Evolutionary conservation across 1,140 invertebrate genomes (phyloP), one percentile per base, ranked within the genome.

Genomic region (Odontomachus brunneus): DNA sequence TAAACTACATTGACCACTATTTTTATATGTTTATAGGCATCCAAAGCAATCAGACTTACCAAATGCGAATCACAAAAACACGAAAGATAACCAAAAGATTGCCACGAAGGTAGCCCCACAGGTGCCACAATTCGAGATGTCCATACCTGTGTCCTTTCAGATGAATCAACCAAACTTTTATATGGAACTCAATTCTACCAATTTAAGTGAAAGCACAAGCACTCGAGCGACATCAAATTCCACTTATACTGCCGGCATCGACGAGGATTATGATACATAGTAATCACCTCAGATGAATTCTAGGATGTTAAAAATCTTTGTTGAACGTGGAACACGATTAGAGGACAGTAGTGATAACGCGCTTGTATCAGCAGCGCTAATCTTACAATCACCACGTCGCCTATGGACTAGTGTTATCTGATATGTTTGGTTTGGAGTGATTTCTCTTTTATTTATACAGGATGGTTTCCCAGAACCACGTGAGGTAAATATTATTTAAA

Each of bases 191-290:
- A 93, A 94, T 83, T 91, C 92, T 75, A 87, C 90, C 49, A 92
- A 91, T 84, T 59, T 90, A 57, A 90, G 83, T 82, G 88, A 78
- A 71, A 89, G 88, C 48, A 49, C 85, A 48, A 85, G 80, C 55
- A 91, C 91, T 81, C 90, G 91, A 55, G 78, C 91, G 44, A 92
- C 91, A 51, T 89, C 91, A 48, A 93, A 92, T 62, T 93, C 92
- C 65, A 81, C 90, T 88, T 89, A 91, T 66, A 92, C 91, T 78
- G 90, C 92, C 51, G 92, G 90, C 65, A 91, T 94, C 72, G 93
- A 94, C 38, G 94, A 94, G 87, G 94, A 94, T 85, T 94, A 94
- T 22, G 94, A 94, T 69, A 94, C 93, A 91, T 94, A 94, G 91
- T 92, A 84, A 82, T 60, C 48, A 38, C 11, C 24, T 59, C 15